These are phyloP conservation scores for Tadarida brasiliensis DNA, from an alignment of 2,797 vertebrate genomes.

Conservation along the genomic window DNA sequence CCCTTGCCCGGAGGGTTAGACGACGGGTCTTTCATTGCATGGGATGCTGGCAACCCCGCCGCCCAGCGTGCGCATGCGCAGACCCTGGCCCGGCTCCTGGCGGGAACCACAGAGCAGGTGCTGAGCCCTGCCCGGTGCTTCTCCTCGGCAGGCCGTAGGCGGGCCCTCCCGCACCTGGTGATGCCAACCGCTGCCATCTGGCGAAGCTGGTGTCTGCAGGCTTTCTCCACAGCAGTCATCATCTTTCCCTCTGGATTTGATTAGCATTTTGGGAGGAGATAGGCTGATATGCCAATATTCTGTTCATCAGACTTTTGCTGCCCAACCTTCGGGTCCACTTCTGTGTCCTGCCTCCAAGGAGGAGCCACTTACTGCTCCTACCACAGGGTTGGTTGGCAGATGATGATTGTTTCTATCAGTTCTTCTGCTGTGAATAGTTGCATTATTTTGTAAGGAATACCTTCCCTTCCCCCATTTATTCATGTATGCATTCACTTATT, in stretches of 20 bases:
- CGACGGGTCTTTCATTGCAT: background rate
- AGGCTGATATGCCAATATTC: background rate
- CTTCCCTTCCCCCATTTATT: background rate
- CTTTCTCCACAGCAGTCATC: background rate
- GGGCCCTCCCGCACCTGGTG: rapidly evolving
- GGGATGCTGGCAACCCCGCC: background rate
- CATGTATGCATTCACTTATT: background rate
- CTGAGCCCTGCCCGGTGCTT: background rate
- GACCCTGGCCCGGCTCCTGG: rapidly evolving
- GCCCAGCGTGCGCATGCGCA: too few species aligned
- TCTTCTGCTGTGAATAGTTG: background rate
- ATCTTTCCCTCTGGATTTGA: background rate
- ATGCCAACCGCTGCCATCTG: background rate
- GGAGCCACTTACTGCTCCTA: background rate
- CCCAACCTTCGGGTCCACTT: background rate
- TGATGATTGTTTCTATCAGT: background rate
- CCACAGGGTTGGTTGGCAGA: background rate
- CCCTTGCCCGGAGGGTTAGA: background rate
- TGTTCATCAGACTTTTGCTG: background rate
- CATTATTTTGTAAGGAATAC: background rate
- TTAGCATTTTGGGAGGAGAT: too few species aligned
- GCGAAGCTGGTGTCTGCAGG: too few species aligned
- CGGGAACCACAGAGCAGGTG: background rate
- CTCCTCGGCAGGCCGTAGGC: too few species aligned
- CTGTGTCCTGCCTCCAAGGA: background rate